Base-by-base conservation (phyloP, 2,113 vertebrate species). In the Misgurnus anguillicaudatus region DNA sequence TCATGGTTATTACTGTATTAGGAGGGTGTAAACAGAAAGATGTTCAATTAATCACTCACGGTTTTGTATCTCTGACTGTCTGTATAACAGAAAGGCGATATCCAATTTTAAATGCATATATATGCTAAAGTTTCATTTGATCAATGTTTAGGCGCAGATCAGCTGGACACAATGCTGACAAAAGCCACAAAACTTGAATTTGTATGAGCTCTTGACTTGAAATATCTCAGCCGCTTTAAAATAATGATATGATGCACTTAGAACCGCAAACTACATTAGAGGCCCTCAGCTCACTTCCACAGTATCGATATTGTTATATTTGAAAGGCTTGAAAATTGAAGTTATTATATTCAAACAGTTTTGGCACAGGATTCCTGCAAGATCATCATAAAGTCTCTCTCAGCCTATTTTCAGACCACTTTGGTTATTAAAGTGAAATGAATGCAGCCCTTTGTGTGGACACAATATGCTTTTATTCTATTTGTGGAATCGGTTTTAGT, bases 241-340 rank as follows among this genome's bases (percentile, higher is more conserved):
- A 61, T 61, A 74, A 74, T 62, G 4, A 3, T 16, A n/a, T 47
- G 21, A 62, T 47, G 61, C 71, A 74, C 71, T 47, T 47, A 61
- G 41, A 74, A 61, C 16, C 17, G 14, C 57, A 57, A 61, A 42
- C 16, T 21, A 48, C 67, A 70, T 74, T 74, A 6, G 8, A 14
- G 21, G 39, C 57, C 14, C 9, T 14, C 71, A 61, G 41, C 39
- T 41, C 71, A 62, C 57, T 57, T 61, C 58, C 58, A 24, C 57
- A 74, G 31, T 74, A n/a, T 61, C 45, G 55, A 4, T 45, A 60
- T 74, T 74, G 71, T 74, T 74, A 60, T 21, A 31, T 31, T 14
- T 62, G 71, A 74, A 74, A 45, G 71, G 39, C 39, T 42, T 74
- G 39, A 62, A 60, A 72, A 74, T 62, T 74, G 41, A 74, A 74